Conservation (phyloP, 2,797 vertebrate species). For the Xerus rutilus region DNA sequence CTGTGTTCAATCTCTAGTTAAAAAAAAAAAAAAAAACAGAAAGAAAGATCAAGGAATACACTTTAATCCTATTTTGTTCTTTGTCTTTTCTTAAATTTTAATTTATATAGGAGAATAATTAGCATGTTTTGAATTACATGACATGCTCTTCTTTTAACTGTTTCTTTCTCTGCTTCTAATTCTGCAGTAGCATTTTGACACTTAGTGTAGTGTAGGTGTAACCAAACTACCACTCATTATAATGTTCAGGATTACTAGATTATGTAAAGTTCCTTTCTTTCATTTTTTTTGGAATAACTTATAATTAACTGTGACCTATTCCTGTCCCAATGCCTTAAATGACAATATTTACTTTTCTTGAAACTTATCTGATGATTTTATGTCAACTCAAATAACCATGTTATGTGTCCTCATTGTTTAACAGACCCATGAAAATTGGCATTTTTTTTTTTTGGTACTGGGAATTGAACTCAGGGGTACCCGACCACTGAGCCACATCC, state of each 20-base stretch:
- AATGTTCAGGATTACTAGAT: neutral
- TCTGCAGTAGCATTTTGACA: neutral
- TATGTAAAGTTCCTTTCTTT: neutral
- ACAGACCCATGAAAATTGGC: neutral
- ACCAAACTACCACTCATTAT: neutral
- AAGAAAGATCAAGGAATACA: neutral
- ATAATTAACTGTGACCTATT: neutral
- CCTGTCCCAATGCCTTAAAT: neutral
- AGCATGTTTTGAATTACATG: neutral
- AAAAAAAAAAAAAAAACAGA: no score
- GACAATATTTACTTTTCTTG: neutral
- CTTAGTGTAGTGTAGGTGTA: neutral
- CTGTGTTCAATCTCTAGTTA: no score
- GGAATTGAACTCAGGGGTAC: no score
- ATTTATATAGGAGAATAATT: neutral
- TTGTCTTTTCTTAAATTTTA: neutral
- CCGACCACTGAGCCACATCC: no score
- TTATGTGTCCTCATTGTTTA: neutral
- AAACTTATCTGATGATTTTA: neutral
- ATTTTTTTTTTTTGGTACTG: neutral
- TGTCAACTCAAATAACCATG: neutral
- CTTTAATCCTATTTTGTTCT: neutral
- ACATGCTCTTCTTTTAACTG: neutral
- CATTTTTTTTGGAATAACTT: neutral
- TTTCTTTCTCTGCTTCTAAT: neutral